These are phyloP conservation scores for Sebastes trivittatus DNA, from an alignment of 2,797 vertebrate species.

Conservation along the genomic window DNA sequence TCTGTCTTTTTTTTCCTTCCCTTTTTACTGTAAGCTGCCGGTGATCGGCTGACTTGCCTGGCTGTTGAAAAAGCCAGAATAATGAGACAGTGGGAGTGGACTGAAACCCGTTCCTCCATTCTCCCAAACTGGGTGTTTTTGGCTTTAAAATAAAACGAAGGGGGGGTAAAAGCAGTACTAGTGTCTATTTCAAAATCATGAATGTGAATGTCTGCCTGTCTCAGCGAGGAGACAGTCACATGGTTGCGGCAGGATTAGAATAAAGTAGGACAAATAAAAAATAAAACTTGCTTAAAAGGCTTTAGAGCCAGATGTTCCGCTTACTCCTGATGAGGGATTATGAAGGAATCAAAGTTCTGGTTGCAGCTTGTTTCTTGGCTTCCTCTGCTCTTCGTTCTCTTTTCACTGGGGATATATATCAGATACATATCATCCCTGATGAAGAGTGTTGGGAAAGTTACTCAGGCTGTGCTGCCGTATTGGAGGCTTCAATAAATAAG, in stretches of 20 bases:
- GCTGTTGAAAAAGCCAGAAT: constrained; percentile 48
- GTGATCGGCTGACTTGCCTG: constrained; percentile 44
- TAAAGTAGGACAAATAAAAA: constrained; percentile 86
- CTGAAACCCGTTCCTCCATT: constrained; percentile 45
- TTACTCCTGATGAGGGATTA: constrained; percentile 80
- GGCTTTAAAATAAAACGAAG: constrained; percentile 14
- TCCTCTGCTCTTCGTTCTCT: constrained; percentile 21
- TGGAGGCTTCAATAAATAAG: background rate
- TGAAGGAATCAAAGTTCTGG: constrained; percentile 69
- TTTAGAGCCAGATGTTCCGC: constrained; percentile 82
- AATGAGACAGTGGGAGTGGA: constrained; percentile 52
- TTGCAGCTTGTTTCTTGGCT: constrained; percentile 52
- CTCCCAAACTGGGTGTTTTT: constrained; percentile 26
- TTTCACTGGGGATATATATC: background rate
- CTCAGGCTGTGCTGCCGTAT: background rate
- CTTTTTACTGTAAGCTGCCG: constrained; percentile 31
- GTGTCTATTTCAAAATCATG: constrained; percentile 61
- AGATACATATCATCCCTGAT: constrained; percentile 9
- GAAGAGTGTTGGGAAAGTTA: background rate
- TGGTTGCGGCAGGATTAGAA: constrained; percentile 79
- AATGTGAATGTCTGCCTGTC: constrained; percentile 52
- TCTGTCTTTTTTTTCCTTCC: background rate
- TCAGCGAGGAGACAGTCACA: constrained; percentile 57
- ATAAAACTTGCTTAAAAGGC: constrained; percentile 82
- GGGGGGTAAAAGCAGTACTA: background rate